Evolutionary conservation across 2,113 vertebrate genomes (phyloP).

Genomic region (Pelodiscus sinensis): DNA sequence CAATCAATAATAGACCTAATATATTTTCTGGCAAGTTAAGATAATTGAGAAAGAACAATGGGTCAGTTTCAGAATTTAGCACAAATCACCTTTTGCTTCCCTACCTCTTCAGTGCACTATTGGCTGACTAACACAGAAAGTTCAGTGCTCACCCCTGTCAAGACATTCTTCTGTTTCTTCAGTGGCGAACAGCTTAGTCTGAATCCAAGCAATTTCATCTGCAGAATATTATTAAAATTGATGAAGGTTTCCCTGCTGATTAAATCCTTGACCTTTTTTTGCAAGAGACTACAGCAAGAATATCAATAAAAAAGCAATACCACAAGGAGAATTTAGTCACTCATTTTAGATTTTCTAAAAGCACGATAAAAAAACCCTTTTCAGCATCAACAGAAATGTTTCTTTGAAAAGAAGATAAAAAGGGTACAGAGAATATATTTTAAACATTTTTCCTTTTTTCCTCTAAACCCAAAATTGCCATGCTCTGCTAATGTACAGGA

Average conservation of each 20-base stretch:
- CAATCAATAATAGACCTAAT: background rate
- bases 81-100: background rate
- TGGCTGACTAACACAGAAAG: background rate
- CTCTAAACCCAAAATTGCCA: background rate
- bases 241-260: background rate
- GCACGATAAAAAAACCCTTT: accelerated
- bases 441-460: background rate
- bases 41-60: background rate
- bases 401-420: background rate
- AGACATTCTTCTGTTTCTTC: background rate
- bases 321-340: background rate
- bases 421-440: background rate
- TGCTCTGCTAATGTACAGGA: background rate
- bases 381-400: background rate
- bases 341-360: background rate
- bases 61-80: background rate
- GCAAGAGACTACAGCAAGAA: background rate
- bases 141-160: background rate
- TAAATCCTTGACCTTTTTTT: background rate
- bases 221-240: background rate
- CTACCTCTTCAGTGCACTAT: background rate
- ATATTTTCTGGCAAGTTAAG: background rate
- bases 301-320: background rate
- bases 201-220: background rate
- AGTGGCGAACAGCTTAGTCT: background rate